A percentile compares a stretch with the other conserved stretches of the same genome.
phyloP scores from a whole-genome alignment of 2,113 vertebrate genomes.

The Gallinago jamesoni region DNA sequence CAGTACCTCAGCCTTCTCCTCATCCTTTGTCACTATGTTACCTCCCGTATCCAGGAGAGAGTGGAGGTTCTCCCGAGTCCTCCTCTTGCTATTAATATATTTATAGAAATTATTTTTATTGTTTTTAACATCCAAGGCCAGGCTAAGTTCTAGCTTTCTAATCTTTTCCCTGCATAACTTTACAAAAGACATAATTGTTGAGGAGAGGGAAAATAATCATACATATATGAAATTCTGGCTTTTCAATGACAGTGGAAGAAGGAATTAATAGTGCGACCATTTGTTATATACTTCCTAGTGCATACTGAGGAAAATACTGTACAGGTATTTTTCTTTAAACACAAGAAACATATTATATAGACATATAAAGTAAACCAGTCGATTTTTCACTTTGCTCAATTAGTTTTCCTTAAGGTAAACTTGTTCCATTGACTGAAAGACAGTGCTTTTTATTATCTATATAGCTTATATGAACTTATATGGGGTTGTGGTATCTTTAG shows the following conservation, averaged over 20 bases:
- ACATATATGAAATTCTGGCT: background rate
- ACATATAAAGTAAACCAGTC: background rate
- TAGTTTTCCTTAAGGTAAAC: background rate
- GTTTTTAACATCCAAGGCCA: no score
- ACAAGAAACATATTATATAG: background rate
- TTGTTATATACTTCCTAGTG: background rate
- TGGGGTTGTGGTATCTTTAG: background rate
- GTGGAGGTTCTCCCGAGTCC: no score
- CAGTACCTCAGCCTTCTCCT: no score
- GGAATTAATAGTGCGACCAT: background rate
- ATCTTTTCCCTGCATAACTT: no score
- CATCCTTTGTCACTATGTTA: no score
- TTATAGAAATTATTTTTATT: no score
- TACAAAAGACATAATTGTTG: background rate
- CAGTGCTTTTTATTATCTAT: background rate
- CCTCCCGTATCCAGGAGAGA: no score
- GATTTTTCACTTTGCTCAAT: background rate
- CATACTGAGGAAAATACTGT: background rate
- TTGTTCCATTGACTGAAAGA: background rate
- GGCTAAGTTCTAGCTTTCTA: no score
- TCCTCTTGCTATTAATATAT: no score
- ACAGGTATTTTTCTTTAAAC: background rate
- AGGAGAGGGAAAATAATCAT: background rate
- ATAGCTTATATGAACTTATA: background rate
- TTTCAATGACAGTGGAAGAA: background rate